A percentile compares a stretch with the other conserved stretches of the same genome.
These are phyloP conservation scores for Drosophila melanica DNA, from an alignment of 1,140 invertebrate species.

Conservation along the genomic window DNA sequence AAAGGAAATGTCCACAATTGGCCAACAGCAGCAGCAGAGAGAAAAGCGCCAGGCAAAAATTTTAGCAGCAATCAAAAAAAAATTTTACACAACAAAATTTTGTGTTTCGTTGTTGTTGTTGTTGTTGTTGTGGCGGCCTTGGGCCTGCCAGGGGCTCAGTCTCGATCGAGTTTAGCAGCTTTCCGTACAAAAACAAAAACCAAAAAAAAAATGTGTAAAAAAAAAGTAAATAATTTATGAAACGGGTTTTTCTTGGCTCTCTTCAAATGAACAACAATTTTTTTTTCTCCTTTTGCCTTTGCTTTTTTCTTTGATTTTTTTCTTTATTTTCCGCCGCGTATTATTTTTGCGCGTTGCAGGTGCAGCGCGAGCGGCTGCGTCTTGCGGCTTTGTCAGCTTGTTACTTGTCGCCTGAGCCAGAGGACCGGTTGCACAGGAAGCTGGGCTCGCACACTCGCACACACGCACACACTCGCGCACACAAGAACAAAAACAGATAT, in stretches of 20 bases:
- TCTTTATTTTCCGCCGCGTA: slow-evolving; percentile 5
- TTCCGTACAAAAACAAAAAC: slow-evolving; percentile 13
- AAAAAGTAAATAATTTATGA: not conserved
- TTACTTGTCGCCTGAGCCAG: slow-evolving; percentile 30
- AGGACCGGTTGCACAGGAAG: slow-evolving; percentile 73
- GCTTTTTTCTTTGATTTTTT: slow-evolving; percentile 5
- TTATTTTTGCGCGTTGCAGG: slow-evolving; percentile 48
- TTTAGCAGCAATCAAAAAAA: slow-evolving; percentile 14
- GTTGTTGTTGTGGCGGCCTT: slow-evolving; percentile 51
- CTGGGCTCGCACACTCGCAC: slow-evolving; percentile 27
- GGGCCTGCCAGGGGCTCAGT: slow-evolving; percentile 15
- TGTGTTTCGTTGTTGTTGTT: slow-evolving; percentile 16
- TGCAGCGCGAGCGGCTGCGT: slow-evolving; percentile 39
- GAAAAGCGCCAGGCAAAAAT: slow-evolving; percentile 22
- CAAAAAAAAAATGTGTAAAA: too few species aligned
- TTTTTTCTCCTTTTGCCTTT: not conserved
- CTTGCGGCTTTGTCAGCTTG: slow-evolving; percentile 29
- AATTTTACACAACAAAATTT: slow-evolving; percentile 18
- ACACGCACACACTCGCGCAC: slow-evolving; percentile 32
- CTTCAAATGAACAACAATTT: not conserved
- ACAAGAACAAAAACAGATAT: slow-evolving; percentile 47
- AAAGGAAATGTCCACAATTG: slow-evolving; percentile 54
- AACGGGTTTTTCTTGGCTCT: slow-evolving; percentile 33
- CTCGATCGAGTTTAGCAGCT: slow-evolving; percentile 43
- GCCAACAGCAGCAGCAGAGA: not conserved